Base-by-base conservation (phyloP, 2,113 vertebrate genomes). In the Electrona antarctica region DNA sequence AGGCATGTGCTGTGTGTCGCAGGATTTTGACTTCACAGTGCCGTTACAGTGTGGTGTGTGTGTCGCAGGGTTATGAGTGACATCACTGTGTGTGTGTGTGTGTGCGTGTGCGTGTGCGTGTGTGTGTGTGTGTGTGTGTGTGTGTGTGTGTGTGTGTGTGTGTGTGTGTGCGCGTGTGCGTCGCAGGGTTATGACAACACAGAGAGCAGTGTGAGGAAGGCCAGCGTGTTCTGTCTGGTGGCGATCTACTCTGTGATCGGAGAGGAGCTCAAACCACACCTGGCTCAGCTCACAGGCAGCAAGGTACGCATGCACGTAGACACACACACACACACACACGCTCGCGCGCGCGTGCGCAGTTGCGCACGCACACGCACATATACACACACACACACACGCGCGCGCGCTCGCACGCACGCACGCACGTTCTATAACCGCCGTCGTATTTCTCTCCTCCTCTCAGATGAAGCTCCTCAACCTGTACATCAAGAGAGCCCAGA, bases 381-480 rank as follows among this genome's bases (percentile, higher is more conserved):
- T 21, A 21, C 21, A 21, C 21, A 21, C 21, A n/a, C n/a, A n/a
- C n/a, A n/a, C n/a, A n/a, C n/a, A n/a, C 8, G 3, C 50, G 8
- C 21, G 21, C 21, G 2, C 21, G 21, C 2, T 1, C 1, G 21
- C 21, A 21, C 21, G 21, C 21, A 21, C 21, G 21, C 21, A 21
- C 21, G 21, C 21, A 21, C 21, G 21, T 21, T 21, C 21, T 21
- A 21, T 21, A 21, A 21, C 21, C 21, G 21, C 5, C 3, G 33
- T 41, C 2, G 33, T 41, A 41, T 41, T 41, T 21, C 21, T 21
- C 21, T 21, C 21, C 33, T 41, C 46, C 12, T 55, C 59, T 45
- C 93, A 98, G 97, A 98, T 98, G 96, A 98, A 98, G 90, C 93
- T 98, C 54, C 89, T 99, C 52, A 99, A 99, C 80, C 92, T 99